A percentile compares a stretch with the other conserved stretches of the same genome.
phyloP scores from a whole-genome alignment of 2,113 vertebrate species.

The Varanus salvator region DNA sequence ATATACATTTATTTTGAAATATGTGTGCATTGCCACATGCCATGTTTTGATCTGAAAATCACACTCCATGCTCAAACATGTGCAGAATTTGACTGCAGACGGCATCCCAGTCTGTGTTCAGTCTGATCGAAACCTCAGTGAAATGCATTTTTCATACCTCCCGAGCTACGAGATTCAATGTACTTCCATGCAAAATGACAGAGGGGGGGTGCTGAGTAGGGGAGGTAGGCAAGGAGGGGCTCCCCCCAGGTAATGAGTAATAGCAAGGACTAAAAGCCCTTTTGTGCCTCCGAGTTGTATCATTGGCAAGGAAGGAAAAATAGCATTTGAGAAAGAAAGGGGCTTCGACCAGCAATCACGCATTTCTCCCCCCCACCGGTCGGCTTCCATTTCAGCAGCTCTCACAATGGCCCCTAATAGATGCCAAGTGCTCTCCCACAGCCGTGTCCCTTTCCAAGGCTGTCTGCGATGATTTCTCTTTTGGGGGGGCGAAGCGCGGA shows the following conservation, averaged over 20 bases:
- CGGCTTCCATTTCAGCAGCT: conserved; percentile 29
- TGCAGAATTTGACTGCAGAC: too few relatives aligned
- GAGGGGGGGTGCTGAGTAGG: not conserved
- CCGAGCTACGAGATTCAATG: too few relatives aligned
- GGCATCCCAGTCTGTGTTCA: too few relatives aligned
- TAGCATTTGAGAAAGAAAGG: not conserved
- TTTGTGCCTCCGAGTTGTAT: conserved; percentile 10
- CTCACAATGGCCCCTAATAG: conserved; percentile 7
- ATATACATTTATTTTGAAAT: too few relatives aligned
- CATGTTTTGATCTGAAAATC: too few relatives aligned
- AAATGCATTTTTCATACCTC: too few relatives aligned
- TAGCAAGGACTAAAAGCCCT: not conserved
- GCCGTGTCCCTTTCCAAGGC: conserved; percentile 41
- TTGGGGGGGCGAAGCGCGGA: conserved; percentile 9
- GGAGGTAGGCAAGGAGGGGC: too few relatives aligned
- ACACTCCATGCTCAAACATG: too few relatives aligned
- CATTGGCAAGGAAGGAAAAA: not conserved
- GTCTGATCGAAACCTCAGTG: too few relatives aligned
- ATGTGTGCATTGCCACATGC: too few relatives aligned
- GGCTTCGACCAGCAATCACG: conserved; percentile 23
- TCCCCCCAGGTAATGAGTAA: not conserved
- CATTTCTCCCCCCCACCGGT: not conserved
- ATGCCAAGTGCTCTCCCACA: conserved; percentile 33
- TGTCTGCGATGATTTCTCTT: conserved; percentile 1
- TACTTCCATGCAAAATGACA: too few relatives aligned